A percentile compares a stretch with the other conserved stretches of the same genome.
phyloP scores from a whole-genome alignment of 2,888 invertebrate genomes.

The Leucophenga maculata region DNA sequence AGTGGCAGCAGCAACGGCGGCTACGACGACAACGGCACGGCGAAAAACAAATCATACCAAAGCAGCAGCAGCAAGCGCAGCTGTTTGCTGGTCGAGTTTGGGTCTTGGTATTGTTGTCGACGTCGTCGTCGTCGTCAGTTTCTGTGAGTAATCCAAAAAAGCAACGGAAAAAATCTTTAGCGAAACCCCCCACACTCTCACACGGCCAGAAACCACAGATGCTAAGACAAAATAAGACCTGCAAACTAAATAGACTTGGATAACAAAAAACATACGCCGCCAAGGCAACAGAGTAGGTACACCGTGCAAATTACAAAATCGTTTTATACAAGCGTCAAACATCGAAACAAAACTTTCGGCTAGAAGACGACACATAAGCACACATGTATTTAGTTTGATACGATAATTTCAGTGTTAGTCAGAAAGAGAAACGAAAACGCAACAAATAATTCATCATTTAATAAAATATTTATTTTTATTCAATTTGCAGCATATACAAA shows the following conservation, averaged over 20 bases:
- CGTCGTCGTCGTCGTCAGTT: constrained; percentile 36
- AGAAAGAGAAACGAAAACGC: too few species aligned
- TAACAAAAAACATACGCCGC: constrained; percentile 4
- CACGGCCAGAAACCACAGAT: constrained; percentile 21
- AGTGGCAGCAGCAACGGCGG: constrained; percentile 13
- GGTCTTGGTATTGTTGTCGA: constrained; percentile 12
- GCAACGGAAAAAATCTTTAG: constrained; percentile 43
- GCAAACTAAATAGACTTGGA: constrained; percentile 21
- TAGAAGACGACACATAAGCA: too few species aligned
- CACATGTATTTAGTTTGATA: too few species aligned
- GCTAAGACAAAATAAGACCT: too few species aligned
- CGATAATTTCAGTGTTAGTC: too few species aligned
- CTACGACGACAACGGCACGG: background rate
- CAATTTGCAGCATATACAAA: too few species aligned
- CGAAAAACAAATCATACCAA: constrained; percentile 22
- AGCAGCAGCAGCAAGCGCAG: constrained; percentile 41
- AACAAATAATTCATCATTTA: too few species aligned
- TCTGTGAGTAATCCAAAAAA: constrained; percentile 46
- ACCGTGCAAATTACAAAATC: too few species aligned
- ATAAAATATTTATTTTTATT: too few species aligned
- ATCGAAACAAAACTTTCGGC: too few species aligned
- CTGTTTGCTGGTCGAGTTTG: constrained; percentile 44
- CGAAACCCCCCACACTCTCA: constrained; percentile 22
- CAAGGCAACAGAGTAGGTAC: too few species aligned
- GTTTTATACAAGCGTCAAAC: too few species aligned